Evolutionary conservation across 2,888 invertebrate genomes (phyloP), one percentile per base, ranked within the genome.

Genomic region (Sinopyrophorus schimmeli): DNA sequence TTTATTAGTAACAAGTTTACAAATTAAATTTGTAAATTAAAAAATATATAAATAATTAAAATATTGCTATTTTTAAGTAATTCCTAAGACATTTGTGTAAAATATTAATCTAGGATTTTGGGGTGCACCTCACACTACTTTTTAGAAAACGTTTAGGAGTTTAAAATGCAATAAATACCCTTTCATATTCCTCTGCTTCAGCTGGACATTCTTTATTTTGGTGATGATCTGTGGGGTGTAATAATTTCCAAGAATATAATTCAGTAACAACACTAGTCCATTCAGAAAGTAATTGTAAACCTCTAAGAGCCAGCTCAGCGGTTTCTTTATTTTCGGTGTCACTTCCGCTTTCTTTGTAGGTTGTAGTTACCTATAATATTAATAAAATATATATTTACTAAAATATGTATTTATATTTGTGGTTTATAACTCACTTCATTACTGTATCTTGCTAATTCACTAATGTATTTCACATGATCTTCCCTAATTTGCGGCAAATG

Each of bases 191-290:
- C 75, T 99, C 98, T 2, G 98, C 97, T 69, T 95, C 94, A 5
- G 86, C 84, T 0, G 97, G 97, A 65, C 98, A 99, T 60, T 92
- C 85, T 54, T 92, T 85, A 72, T 96, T 98, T 74, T 90, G 89
- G 71, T 94, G 92, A 70, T 93, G 93, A 76, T 99, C 97, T 0
- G 97, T 98, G 1, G 98, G 98, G 73, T 99, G 96, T 59, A 98
- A 78, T 44, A 99, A 78, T 76, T 99, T 99, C 97, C 98, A 99
- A 0, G 96, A 94, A 74, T 95, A 96, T 44, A 96, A 76, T 75
- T 97, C 96, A 0, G 96, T 95, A 0, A 99, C 92, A 34, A 96
- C 92, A 49, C 91, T 89, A 7, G 96, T 97, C 99, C 98, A 99
- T 54, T 93, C 90, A 0, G 96, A 95, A 3, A 99, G 78, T 40